Base-by-base conservation (phyloP, 2,113 vertebrate genomes). In the Cephalophus harveyi region DNA sequence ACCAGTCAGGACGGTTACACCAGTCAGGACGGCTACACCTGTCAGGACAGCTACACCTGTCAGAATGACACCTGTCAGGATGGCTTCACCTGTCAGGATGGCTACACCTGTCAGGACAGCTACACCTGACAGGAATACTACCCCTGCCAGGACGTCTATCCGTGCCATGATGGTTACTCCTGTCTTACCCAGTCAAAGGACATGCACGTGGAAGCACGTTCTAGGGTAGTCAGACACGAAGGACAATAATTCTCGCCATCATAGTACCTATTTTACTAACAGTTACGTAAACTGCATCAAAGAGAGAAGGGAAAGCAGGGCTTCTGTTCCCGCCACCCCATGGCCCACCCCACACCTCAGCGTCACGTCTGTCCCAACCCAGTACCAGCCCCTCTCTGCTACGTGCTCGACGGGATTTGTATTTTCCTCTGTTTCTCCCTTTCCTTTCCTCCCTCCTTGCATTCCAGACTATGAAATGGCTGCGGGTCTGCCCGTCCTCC, bases 341-440 rank as follows among this genome's bases (percentile, higher is more conserved):
- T 82, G 78, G 89, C 81, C 97, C 95, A 82, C 98, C 98, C 98
- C 89, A 98, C 97, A 89, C 89, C 97, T 97, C 95, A 92, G 97
- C 97, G 87, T 95, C 98, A 87, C 93, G 36, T 95, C 96, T 99
- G 96, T 89, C 98, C 94, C 96, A 98, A 94, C 96, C 94, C 96
- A 96, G 95, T 94, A 89, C 98, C 97, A 89, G 89, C 97, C 98
- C 98, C 98, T 98, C 98, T 99, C 98, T 98, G 97, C 99, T 99
- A 98, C 99, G 98, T 99, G 99, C 99, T 99, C 99, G 99, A 99
- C 99, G 99, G 99, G 99, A 99, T 99, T 99, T 99, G 98, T 99
- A 98, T 98, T 98, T 98, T 98, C 0, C 2, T n/a, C 87, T 91
- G 93, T n/a, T 19, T 48, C 33, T 14, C 89, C 97, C 88, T 93